Base-by-base conservation (phyloP, 2,888 invertebrate species). In the Bugula neritina region DNA sequence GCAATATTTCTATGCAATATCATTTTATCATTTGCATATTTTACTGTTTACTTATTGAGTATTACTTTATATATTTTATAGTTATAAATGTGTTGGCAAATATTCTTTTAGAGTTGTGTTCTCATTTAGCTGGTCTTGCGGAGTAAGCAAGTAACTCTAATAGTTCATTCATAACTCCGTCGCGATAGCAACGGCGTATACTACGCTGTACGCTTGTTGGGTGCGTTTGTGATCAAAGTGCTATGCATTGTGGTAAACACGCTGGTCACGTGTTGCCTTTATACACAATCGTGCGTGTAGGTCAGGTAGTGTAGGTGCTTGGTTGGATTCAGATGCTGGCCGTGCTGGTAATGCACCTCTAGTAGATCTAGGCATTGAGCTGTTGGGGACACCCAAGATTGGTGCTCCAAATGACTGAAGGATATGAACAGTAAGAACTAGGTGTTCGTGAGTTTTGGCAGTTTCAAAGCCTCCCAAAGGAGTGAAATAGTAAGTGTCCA, bases 251-350 rank as follows among this genome's bases (percentile, higher is more conserved):
- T 63, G 63, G 34, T 27, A 63, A 1, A 25, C 17, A n/a, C 27
- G 10, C 27, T 25, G 69, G 77, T 82, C 82, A 82, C 82, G 81
- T 82, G 82, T 81, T 77, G 79, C 78, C 80, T 82, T 82, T 81
- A 81, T 81, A 80, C 80, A 79, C 78, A 77, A 75, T 75, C 80
- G 79, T 79, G 78, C 80, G 78, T 81, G 81, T 81, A 81, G 81
- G 81, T 80, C 79, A 78, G 71, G 63, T 63, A 25, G 63, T 63
- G 34, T 63, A 63, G 63, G 63, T 63, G 31, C 63, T 63, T 63
- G 63, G 63, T 63, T 34, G 63, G 27, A 31, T 27, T 63, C 10
- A 63, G 63, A 63, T 27, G 63, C 31, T 63, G 63, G 63, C 27
- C 31, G 3, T 63, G 43, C 5, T 63, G 27, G 27, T 25, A 13